phyloP scores from a whole-genome alignment of 2,888 invertebrate species.

The Mythimna albipuncta region DNA sequence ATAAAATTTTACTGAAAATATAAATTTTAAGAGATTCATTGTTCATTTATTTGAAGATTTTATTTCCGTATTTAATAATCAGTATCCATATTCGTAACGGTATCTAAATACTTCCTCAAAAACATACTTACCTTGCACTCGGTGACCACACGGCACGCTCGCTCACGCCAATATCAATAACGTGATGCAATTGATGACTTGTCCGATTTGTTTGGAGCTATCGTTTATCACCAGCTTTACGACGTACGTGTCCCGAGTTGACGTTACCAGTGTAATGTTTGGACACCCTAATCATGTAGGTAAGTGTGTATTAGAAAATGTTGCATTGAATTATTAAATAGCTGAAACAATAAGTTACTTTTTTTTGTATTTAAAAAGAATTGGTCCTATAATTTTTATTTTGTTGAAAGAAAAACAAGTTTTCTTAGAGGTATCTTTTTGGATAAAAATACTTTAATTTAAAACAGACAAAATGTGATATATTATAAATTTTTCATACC shows the following conservation, averaged over 20 bases:
- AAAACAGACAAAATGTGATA: too few species aligned
- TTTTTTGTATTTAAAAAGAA: background rate
- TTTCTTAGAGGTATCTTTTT: too few species aligned
- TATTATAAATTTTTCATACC: too few species aligned
- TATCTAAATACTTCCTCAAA: background rate
- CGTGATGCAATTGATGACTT: conserved; percentile 86
- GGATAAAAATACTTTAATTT: too few species aligned
- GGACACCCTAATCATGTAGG: conserved; percentile 60
- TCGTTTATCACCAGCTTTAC: conserved; percentile 87
- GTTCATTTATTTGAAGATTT: background rate
- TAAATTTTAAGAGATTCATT: too few species aligned
- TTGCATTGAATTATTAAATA: background rate
- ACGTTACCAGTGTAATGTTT: conserved; percentile 62
- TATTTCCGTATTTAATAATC: background rate
- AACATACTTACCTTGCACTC: conserved; percentile 24
- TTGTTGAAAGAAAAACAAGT: too few species aligned
- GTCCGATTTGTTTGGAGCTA: conserved; percentile 86
- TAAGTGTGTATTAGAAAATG: conserved; percentile 3
- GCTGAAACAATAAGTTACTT: too few species aligned
- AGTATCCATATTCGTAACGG: background rate
- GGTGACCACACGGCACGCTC: conserved; percentile 60
- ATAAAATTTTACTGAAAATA: background rate
- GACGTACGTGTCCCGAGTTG: conserved; percentile 77
- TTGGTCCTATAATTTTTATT: background rate
- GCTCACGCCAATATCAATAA: conserved; percentile 87